These are phyloP conservation scores for Mustelus asterias DNA, from an alignment of 2,113 vertebrate genomes.

Conservation along the genomic window DNA sequence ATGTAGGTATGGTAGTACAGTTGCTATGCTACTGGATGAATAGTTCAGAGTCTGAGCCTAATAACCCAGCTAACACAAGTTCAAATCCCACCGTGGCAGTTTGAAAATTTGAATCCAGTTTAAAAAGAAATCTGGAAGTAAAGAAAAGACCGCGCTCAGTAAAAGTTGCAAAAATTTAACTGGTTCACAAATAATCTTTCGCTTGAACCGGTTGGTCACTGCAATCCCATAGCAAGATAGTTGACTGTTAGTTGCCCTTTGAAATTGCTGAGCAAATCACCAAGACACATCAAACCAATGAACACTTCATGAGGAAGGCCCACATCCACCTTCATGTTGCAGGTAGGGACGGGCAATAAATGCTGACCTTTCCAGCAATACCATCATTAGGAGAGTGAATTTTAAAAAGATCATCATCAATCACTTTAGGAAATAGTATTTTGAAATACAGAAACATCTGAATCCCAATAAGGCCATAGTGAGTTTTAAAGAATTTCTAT, in stretches of 20 bases:
- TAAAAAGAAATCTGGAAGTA: neutral
- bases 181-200: neutral
- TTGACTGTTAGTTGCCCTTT: neutral
- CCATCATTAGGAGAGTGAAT: neutral
- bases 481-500: neutral
- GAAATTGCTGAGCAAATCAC: neutral
- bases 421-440: neutral
- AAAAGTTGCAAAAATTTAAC: neutral
- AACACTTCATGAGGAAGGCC: neutral
- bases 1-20: neutral
- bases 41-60: neutral
- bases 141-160: neutral
- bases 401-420: neutral
- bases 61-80: neutral
- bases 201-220: neutral
- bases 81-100: neutral
- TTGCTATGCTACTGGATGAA: neutral
- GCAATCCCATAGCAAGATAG: neutral
- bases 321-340: neutral
- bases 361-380: neutral
- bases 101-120: neutral
- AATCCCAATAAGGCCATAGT: neutral
- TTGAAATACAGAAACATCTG: neutral
- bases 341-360: neutral
- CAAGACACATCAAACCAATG: neutral